A percentile compares a stretch with the other conserved stretches of the same genome.
Evolutionary conservation across 2,113 vertebrate genomes (phyloP).

Genomic region (Suncus etruscus): DNA sequence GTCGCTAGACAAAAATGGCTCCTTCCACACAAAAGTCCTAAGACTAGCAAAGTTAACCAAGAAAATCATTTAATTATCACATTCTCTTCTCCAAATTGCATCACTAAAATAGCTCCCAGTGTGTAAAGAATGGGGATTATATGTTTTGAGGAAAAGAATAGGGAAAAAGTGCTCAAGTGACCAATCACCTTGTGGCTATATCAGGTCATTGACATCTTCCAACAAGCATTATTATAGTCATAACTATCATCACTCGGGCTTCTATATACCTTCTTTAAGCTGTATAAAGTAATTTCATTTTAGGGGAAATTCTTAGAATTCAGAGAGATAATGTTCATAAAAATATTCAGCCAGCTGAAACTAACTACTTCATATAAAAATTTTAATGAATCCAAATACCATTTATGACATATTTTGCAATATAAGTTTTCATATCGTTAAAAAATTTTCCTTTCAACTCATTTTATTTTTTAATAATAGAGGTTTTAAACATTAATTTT

Average conservation of each 20-base stretch:
- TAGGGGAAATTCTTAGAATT: not conserved
- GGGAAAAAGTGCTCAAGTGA: not conserved
- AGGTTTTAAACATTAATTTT: not conserved
- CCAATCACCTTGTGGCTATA: not conserved
- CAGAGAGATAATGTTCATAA: not conserved
- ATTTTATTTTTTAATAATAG: conserved; percentile 9
- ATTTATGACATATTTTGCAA: conserved; percentile 14
- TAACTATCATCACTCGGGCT: not conserved
- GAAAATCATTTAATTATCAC: not conserved
- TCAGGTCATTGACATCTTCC: not conserved
- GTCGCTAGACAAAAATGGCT: no score
- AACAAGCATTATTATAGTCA: not conserved
- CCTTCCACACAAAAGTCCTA: no score
- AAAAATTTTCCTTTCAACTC: not conserved
- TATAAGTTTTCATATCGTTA: conserved; percentile 9
- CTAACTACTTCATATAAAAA: not conserved
- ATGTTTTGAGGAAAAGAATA: not conserved
- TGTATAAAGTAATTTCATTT: not conserved
- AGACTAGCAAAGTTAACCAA: no score
- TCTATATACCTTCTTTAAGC: not conserved
- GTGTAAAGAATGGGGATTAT: not conserved
- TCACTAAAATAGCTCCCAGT: not conserved
- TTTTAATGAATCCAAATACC: not conserved
- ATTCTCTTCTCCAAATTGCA: not conserved
- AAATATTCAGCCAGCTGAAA: not conserved